These are phyloP conservation scores for Emydoidea blandingii DNA, from an alignment of 2,797 vertebrate genomes.

Conservation along the genomic window DNA sequence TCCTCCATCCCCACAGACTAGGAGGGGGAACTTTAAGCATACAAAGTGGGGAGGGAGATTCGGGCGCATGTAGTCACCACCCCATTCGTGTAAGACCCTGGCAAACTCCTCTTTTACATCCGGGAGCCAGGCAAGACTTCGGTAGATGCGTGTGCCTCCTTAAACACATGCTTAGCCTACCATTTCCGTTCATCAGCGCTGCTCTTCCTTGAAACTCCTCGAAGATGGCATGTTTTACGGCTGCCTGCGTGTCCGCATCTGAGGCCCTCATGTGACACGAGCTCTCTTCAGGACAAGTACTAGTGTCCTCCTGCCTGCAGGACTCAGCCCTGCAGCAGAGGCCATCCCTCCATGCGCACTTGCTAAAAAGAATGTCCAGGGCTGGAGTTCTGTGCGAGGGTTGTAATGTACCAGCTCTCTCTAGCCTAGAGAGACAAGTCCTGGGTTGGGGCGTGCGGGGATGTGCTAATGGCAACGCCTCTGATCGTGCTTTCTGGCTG, in stretches of 20 bases:
- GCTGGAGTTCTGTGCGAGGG: not conserved
- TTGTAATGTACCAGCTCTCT: not conserved
- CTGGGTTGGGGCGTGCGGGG: not conserved
- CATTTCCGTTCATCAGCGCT: conserved; percentile 53
- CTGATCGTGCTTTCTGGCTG: not conserved
- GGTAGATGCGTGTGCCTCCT: not conserved
- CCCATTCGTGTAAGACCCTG: accelerated
- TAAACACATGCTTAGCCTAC: conserved; percentile 28
- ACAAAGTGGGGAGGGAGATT: not conserved
- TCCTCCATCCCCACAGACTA: not conserved
- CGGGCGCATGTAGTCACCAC: not conserved
- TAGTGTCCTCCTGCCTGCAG: conserved; percentile 64
- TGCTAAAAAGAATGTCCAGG: not conserved
- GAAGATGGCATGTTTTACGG: not conserved
- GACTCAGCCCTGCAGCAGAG: conserved; percentile 57
- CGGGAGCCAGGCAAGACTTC: not conserved
- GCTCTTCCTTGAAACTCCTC: conserved; percentile 35
- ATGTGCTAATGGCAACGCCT: not conserved
- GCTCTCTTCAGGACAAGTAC: conserved; percentile 12
- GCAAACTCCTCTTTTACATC: not conserved
- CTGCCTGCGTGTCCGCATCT: conserved; percentile 57
- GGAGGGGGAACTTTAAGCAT: not conserved
- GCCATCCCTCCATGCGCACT: not conserved
- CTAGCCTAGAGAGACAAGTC: not conserved
- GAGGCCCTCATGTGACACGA: conserved; percentile 74